Evolutionary conservation across 2,797 vertebrate genomes (phyloP).

Genomic region (Chiloscyllium punctatum): DNA sequence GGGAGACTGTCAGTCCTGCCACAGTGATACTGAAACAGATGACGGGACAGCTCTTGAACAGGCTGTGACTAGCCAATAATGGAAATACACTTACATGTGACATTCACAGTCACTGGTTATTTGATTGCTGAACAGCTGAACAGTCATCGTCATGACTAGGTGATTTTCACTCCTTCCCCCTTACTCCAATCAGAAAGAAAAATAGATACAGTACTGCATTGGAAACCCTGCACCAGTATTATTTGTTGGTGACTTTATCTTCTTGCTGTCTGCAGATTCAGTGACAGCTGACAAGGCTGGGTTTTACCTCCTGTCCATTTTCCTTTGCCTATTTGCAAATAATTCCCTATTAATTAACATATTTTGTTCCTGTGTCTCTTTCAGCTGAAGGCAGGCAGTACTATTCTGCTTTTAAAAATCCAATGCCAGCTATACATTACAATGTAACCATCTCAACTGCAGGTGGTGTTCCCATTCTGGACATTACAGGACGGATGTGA

Average conservation of each 20-base stretch:
- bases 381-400: background rate
- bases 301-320: background rate
- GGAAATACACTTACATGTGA: too few species aligned
- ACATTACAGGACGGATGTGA: background rate
- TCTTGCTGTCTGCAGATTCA: background rate
- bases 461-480: background rate
- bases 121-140: background rate
- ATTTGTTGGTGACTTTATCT: background rate
- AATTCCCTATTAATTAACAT: background rate
- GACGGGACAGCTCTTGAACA: background rate
- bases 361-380: background rate
- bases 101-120: background rate
- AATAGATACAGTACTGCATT: background rate
- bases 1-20: background rate
- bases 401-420: background rate
- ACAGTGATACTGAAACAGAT: slow-evolving; percentile 7
- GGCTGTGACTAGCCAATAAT: background rate
- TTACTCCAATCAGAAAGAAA: background rate
- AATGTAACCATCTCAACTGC: background rate
- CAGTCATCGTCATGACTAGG: background rate
- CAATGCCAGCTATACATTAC: background rate
- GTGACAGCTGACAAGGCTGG: background rate
- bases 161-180: background rate
- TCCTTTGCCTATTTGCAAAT: background rate
- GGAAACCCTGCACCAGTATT: background rate